Percentiles rank a stretch among this genome's conserved stretches.
phyloP scores from a whole-genome alignment of 2,113 vertebrate genomes.

The Chrysochloris asiatica region DNA sequence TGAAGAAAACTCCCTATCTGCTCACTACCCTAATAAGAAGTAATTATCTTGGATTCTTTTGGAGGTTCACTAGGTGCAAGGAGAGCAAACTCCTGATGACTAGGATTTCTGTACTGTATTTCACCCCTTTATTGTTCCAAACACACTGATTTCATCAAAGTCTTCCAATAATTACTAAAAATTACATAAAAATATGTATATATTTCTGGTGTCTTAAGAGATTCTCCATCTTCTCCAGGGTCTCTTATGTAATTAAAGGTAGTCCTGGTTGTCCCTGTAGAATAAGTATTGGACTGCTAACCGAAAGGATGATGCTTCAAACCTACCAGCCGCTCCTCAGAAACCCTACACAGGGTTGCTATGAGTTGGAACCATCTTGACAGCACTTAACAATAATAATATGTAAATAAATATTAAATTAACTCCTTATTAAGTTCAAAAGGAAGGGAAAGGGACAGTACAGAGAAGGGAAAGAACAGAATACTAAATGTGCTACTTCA shows the following conservation, averaged over 20 bases:
- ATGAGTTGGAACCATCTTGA: no score
- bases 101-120: neutral
- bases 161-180: neutral
- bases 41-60: neutral
- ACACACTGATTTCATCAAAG: neutral
- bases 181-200: neutral
- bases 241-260: no score
- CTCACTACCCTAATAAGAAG: neutral
- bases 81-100: no score
- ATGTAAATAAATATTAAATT: constrained; percentile 19
- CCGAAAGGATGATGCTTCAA: no score
- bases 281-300: no score
- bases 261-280: no score
- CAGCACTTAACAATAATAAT: no score
- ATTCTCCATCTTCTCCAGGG: neutral
- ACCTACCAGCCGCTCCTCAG: no score
- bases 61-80: no score
- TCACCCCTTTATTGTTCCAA: constrained; percentile 15
- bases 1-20: neutral
- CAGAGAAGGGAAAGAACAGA: neutral
- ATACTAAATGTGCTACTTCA: neutral
- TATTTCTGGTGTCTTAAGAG: neutral
- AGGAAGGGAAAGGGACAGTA: neutral
- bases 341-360: no score
- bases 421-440: constrained; percentile 37